Evolutionary conservation across 2,888 invertebrate species (phyloP).

Genomic region (Helobdella robusta): DNA sequence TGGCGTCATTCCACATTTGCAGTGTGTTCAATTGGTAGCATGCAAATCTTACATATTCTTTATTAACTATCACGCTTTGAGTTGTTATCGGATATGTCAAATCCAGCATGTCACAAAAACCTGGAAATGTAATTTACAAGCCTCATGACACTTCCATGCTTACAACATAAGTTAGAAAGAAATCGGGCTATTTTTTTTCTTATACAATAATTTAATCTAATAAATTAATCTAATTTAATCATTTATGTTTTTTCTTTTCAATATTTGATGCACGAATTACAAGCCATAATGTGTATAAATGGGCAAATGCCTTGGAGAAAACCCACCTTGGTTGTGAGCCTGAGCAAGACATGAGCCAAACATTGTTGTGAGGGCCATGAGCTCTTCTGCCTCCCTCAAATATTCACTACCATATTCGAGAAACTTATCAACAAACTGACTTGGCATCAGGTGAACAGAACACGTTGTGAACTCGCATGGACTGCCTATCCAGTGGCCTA

Average conservation of each 20-base stretch:
- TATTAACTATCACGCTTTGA: constrained; percentile 80
- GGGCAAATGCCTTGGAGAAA: neutral
- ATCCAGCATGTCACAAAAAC: constrained; percentile 82
- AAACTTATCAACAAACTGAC: constrained; percentile 1
- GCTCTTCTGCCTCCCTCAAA: constrained; percentile 21
- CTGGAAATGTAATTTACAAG: constrained; percentile 43
- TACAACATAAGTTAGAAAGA: neutral
- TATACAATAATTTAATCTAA: no score
- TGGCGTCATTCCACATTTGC: constrained; percentile 58
- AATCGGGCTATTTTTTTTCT: no score
- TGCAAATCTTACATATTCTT: constrained; percentile 73
- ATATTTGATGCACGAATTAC: no score
- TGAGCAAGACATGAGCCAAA: constrained; percentile 60
- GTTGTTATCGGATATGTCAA: constrained; percentile 79
- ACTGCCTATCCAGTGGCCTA: constrained; percentile 57
- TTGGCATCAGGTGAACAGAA: constrained; percentile 49
- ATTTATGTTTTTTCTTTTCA: no score
- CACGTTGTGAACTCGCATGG: constrained; percentile 66
- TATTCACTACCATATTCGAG: constrained; percentile 19
- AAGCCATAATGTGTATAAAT: no score
- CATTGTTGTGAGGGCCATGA: constrained; percentile 59
- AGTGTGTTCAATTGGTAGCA: constrained; percentile 81
- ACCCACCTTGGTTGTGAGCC: constrained; percentile 45
- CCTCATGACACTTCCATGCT: no score
- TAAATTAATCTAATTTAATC: no score